phyloP scores from a whole-genome alignment of 1,140 invertebrate species.

The Chymomyza costata region DNA sequence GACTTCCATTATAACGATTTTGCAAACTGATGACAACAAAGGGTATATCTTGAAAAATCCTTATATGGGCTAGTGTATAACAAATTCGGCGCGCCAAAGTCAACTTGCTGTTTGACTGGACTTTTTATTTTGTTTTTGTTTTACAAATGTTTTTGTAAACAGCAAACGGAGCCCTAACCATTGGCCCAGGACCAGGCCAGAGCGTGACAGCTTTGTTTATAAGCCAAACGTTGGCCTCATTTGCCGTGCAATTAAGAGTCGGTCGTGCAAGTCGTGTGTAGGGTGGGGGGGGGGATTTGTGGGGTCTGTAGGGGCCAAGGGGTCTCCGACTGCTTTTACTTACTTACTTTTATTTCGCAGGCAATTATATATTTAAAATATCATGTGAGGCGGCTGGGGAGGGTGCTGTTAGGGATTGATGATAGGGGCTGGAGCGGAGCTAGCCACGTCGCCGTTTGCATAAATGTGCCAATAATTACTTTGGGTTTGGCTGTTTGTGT shows the following conservation, averaged over 20 bases:
- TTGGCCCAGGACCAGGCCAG: slow-evolving; percentile 8
- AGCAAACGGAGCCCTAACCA: neutral
- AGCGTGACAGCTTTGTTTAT: slow-evolving; percentile 24
- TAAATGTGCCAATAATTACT: slow-evolving; percentile 72
- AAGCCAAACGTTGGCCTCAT: slow-evolving; percentile 14
- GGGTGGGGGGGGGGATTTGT: neutral
- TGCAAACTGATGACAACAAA: too few relatives aligned
- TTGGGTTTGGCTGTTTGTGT: slow-evolving; percentile 49
- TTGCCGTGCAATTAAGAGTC: slow-evolving; percentile 52
- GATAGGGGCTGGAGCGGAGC: too few relatives aligned
- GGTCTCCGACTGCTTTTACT: slow-evolving; percentile 9
- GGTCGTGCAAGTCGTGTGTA: slow-evolving; percentile 2
- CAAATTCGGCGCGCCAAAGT: too few relatives aligned
- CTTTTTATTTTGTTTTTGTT: too few relatives aligned
- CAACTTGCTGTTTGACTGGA: too few relatives aligned
- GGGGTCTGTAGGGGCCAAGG: neutral
- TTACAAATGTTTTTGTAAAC: slow-evolving; percentile 60
- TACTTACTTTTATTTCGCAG: slow-evolving; percentile 33
- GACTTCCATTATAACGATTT: too few relatives aligned
- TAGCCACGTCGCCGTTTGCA: too few relatives aligned
- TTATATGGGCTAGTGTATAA: too few relatives aligned
- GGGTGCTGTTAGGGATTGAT: too few relatives aligned
- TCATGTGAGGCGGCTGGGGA: slow-evolving; percentile 37
- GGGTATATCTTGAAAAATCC: too few relatives aligned
- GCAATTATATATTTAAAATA: slow-evolving; percentile 69